These are phyloP conservation scores for Olivierus martensii DNA, from an alignment of 1,140 invertebrate species.

Conservation along the genomic window DNA sequence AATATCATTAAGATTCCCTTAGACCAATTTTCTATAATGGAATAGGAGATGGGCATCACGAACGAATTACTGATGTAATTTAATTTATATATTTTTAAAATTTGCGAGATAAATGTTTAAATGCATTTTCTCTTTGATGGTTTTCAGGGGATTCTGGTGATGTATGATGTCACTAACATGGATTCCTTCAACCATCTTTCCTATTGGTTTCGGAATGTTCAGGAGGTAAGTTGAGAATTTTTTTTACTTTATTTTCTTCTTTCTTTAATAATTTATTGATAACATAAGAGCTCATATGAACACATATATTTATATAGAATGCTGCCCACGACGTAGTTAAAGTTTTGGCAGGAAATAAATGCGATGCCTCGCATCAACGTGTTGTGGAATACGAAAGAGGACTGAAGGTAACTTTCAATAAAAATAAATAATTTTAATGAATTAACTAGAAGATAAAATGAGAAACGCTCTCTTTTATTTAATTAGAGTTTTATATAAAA, in stretches of 20 bases:
- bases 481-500: too few species aligned
- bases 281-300: too few species aligned
- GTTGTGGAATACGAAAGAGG: slow-evolving; percentile 60
- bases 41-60: too few species aligned
- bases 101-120: too few species aligned
- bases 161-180: slow-evolving; percentile 74
- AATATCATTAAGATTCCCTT: too few species aligned
- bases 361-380: slow-evolving; percentile 53
- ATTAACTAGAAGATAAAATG: too few species aligned
- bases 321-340: slow-evolving; percentile 71
- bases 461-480: too few species aligned
- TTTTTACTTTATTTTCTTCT: not conserved
- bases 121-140: not conserved
- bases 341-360: slow-evolving; percentile 70
- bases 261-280: too few species aligned
- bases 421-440: too few species aligned
- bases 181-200: slow-evolving; percentile 74
- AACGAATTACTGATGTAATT: too few species aligned
- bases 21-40: too few species aligned
- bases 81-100: too few species aligned
- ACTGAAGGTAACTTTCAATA: slow-evolving; percentile 45
- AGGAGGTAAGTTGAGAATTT: slow-evolving; percentile 50
- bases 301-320: slow-evolving; percentile 56
- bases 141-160: slow-evolving; percentile 59
- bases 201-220: slow-evolving; percentile 73